Base-by-base conservation (phyloP, 2,797 vertebrate species). In the Meriones psammophilus region DNA sequence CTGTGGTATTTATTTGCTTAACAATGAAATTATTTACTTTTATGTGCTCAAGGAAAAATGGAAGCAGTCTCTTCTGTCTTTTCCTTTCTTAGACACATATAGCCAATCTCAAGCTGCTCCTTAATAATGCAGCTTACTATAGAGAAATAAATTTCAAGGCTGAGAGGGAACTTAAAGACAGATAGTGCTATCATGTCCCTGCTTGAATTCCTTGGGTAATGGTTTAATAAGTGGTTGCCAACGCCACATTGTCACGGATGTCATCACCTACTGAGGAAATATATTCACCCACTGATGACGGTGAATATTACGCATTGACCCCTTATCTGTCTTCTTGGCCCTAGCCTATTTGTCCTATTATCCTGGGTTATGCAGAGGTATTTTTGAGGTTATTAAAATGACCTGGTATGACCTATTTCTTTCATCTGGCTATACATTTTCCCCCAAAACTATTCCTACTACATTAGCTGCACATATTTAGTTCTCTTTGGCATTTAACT, bases 331-430 rank as follows among this genome's bases (percentile, higher is more conserved):
- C 76, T 71, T 95, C 20, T 54, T 68, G 50, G 71, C 7, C 8
- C 64, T 46, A 50, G 46, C 30, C 42, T 87, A 83, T 88, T 58
- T 54, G 22, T 95, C 9, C 54, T 80, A 28, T 20, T 64, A 42
- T 14, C 3, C 4, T 62, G 26, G 30, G 36, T 18, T 39, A 80
- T 64, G 3, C 3, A 92, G 30, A 89, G n/a, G 66, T 62, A 73
- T 54, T n/a, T 88, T 66, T 68, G 54, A 91, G 58, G 30, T 73
- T 94, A 77, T 89, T 80, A 76, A 94, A 84, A 73, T 93, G 66
- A 92, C 18, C 87, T 85, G 15, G 46, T 56, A 33, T 68, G 60
- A 92, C 30, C 66, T 8, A 54, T 50, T 92, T 5, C 91, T 68
- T 92, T 83, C 17, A 92, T 42, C 8, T 50, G 33, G 1, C 5